Conservation (phyloP, 2,113 vertebrate species). For the Smithornis capensis region DNA sequence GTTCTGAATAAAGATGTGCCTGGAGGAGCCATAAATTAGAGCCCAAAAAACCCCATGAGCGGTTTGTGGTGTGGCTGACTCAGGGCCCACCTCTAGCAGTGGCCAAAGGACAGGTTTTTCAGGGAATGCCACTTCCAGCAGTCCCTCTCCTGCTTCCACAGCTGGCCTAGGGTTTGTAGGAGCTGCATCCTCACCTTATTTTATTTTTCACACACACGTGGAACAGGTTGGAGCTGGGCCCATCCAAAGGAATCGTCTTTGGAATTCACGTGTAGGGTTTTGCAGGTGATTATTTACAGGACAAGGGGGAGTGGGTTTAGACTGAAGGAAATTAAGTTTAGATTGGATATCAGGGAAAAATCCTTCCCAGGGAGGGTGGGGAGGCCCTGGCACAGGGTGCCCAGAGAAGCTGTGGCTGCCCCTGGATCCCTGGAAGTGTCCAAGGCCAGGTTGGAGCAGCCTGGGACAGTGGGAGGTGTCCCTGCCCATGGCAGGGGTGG, state of each 20-base stretch:
- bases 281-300: background rate
- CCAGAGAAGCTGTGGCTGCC: background rate
- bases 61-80: background rate
- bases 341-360: background rate
- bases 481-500: background rate
- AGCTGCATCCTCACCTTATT: background rate
- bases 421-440: background rate
- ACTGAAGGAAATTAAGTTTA: background rate
- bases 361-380: background rate
- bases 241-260: background rate
- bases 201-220: background rate
- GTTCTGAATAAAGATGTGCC: background rate
- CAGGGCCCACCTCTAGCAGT: accelerated
- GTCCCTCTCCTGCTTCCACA: accelerated
- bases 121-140: background rate
- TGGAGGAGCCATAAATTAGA: background rate
- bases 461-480: background rate
- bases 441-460: background rate
- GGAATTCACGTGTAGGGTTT: background rate
- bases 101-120: background rate
- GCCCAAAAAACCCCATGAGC: background rate
- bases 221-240: background rate
- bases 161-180: background rate
- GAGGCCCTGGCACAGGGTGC: background rate
- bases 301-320: background rate